A percentile compares a stretch with the other conserved stretches of the same genome.
phyloP scores from a whole-genome alignment of 2,888 invertebrate genomes.

The Dyspetes luteomarginatus region DNA sequence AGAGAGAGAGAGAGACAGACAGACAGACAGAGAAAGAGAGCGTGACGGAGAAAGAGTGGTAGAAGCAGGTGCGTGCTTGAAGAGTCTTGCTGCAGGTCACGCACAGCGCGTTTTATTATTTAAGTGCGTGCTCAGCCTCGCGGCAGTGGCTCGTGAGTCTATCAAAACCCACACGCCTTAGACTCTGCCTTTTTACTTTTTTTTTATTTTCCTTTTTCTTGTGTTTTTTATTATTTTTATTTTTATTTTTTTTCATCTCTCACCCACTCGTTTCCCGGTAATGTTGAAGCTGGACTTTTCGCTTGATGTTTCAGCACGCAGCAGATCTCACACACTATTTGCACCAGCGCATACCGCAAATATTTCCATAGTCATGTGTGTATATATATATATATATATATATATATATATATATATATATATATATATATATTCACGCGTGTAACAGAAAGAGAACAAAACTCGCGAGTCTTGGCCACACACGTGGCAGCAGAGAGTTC shows the following conservation, averaged over 20 bases:
- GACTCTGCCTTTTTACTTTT: neutral
- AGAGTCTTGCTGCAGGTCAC: slow-evolving; percentile 14
- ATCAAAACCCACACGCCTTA: neutral
- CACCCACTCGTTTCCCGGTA: neutral
- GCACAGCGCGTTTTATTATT: slow-evolving; percentile 19
- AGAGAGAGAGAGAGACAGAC: too few species aligned
- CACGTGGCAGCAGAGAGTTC: slow-evolving; percentile 4
- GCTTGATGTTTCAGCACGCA: neutral
- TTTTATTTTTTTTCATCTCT: neutral
- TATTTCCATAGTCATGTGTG: neutral
- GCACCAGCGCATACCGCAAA: neutral
- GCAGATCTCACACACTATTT: neutral
- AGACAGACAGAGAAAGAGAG: too few species aligned
- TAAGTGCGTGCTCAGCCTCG: slow-evolving; percentile 11
- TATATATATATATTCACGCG: too few species aligned
- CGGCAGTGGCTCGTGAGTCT: neutral
- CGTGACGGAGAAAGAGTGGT: too few species aligned
- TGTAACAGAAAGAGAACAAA: too few species aligned
- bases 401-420: too few species aligned
- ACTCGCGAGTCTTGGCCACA: slow-evolving; percentile 7
- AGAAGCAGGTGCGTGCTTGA: slow-evolving; percentile 19
- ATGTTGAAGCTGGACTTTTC: neutral
- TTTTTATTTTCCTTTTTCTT: neutral
- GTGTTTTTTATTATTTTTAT: neutral
- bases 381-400: too few species aligned